Percentiles rank a stretch among this genome's conserved stretches.
phyloP scores from a whole-genome alignment of 2,888 invertebrate species.

The Diplazon laetatorius region DNA sequence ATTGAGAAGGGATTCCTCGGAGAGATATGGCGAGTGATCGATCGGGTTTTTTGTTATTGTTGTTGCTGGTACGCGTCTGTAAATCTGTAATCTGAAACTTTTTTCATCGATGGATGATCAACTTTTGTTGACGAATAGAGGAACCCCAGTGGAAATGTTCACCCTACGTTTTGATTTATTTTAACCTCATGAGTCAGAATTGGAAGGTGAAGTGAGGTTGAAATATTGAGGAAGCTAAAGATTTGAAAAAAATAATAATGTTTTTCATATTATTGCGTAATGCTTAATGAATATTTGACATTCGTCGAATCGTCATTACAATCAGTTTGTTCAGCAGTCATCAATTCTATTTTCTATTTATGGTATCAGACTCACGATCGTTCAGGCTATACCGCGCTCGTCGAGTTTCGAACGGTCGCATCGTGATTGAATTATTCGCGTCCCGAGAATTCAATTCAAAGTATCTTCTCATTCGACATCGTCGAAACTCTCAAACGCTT shows the following conservation, averaged over 20 bases:
- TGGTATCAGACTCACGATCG: slow-evolving; percentile 25
- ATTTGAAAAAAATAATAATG: no score
- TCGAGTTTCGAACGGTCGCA: slow-evolving; percentile 49
- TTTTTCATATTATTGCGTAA: no score
- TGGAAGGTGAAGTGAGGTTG: no score
- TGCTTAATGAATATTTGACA: not conserved
- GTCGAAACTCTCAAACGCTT: slow-evolving; percentile 25
- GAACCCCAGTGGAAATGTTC: no score
- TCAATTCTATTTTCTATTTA: not conserved
- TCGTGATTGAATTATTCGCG: slow-evolving; percentile 59
- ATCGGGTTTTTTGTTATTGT: not conserved
- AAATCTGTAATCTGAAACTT: no score
- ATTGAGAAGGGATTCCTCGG: not conserved
- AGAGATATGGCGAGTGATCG: not conserved
- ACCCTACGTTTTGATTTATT: no score
- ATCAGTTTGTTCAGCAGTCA: slow-evolving; percentile 7
- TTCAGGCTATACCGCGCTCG: slow-evolving; percentile 42
- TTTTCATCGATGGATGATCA: no score
- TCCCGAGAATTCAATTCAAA: slow-evolving; percentile 61
- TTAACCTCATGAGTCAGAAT: no score
- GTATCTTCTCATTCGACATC: slow-evolving; percentile 46
- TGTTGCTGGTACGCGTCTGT: no score
- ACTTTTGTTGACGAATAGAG: no score
- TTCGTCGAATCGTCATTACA: not conserved
- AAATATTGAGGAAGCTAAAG: no score